Conservation (phyloP, 2,113 vertebrate species). For the Actenoides hombroni region DNA sequence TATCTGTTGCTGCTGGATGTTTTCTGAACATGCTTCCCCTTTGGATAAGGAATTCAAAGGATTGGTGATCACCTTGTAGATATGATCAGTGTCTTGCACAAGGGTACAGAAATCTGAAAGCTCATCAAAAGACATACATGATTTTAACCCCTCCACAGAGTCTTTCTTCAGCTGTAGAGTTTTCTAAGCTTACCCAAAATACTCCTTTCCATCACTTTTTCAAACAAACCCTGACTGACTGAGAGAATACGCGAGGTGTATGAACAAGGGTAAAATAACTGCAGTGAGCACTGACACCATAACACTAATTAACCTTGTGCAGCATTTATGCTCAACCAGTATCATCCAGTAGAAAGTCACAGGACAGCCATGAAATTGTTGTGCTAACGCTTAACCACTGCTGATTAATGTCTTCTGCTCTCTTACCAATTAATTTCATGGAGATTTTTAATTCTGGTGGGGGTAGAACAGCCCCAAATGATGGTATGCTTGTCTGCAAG, state of each 20-base stretch:
- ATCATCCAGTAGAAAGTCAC: not conserved
- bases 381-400: not conserved
- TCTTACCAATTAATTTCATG: not conserved
- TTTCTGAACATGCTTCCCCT: not conserved
- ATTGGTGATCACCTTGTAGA: not conserved
- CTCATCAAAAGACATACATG: not conserved
- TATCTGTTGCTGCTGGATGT: not conserved
- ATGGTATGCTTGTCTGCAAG: not conserved
- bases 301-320: not conserved
- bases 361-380: not conserved
- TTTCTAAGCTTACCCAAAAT: not conserved
- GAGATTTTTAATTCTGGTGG: not conserved
- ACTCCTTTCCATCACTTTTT: not conserved
- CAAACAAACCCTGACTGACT: not conserved
- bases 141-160: not conserved
- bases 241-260: fast-evolving
- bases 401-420: not conserved
- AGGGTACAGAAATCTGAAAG: not conserved
- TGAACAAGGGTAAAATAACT: not conserved
- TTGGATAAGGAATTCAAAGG: not conserved
- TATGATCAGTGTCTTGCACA: not conserved
- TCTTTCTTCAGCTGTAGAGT: not conserved
- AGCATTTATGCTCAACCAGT: not conserved
- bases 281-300: not conserved
- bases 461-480: not conserved